Base-by-base conservation (phyloP, 2,797 vertebrate species). In the Pipistrellus kuhlii region DNA sequence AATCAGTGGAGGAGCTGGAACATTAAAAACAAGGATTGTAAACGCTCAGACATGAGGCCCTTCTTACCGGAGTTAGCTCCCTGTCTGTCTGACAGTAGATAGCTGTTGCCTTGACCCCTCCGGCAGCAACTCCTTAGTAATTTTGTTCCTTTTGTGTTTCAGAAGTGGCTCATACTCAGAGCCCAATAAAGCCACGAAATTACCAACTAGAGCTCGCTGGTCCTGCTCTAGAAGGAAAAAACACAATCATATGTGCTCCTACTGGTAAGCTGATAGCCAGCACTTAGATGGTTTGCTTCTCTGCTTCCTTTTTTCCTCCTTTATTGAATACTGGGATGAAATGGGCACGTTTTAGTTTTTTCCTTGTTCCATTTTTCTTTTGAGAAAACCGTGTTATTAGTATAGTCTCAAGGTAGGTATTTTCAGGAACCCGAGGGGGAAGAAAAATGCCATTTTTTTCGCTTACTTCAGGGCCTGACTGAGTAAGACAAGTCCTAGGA, bases 211-310 rank as follows among this genome's bases (percentile, higher is more conserved):
- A 98, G 92, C 97, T 98, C 35, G 97, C 97, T 7, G 90, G 96
- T 64, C 98, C 98, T 78, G 98, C 98, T 57, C 14, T 98, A 17
- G 44, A 27, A 18, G 98, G 98, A 69, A 98, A 98, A 96, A 98
- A 98, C 48, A 98, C 98, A 64, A 73, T 98, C 51, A 97, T 98
- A 95, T 98, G 98, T 97, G 98, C 98, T 48, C 98, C 98, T 25
- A 98, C 98, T 90, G 98, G 98, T 98, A 96, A 97, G 96, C 66
- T 25, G n/a, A 27, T 25, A 76, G 12, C 25, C 1, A 5, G 96
- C 59, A 41, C 20, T 46, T 46, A 21, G 0, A 7, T 71, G 30
- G 21, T 53, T 62, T 72, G 86, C 46, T 75, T 90, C 57, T 32
- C 25, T 32, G 68, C 44, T n/a, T 83, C 73, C 20, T 3, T 23